phyloP scores from a whole-genome alignment of 2,888 invertebrate genomes.

The Megalurothrips usitatus region DNA sequence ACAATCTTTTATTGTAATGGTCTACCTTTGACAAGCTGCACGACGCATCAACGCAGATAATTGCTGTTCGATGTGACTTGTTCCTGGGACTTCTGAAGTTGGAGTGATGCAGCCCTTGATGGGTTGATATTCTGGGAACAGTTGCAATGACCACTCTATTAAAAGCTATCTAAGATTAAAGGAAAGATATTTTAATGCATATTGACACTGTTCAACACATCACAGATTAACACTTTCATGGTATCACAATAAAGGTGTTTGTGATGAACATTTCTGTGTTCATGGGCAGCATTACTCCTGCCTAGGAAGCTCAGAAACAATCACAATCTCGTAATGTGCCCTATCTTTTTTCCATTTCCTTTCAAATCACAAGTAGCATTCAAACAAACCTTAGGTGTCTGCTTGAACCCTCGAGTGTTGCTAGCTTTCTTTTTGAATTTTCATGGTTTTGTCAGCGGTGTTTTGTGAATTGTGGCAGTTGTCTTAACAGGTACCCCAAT shows the following conservation, averaged over 20 bases:
- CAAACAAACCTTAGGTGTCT: neutral
- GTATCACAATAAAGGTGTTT: neutral
- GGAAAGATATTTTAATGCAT: too few species aligned
- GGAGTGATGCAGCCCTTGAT: conserved; percentile 1
- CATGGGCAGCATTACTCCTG: conserved; percentile 14
- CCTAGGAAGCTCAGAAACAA: conserved; percentile 16
- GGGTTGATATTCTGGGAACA: conserved; percentile 13
- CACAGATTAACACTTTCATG: neutral
- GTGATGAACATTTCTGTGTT: neutral
- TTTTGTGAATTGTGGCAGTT: conserved; percentile 8
- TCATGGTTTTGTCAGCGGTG: neutral
- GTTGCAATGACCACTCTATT: neutral
- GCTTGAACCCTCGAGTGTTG: conserved; percentile 5
- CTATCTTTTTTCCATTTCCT: neutral
- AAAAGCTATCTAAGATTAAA: too few species aligned
- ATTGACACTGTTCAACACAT: neutral
- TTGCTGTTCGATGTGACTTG: neutral
- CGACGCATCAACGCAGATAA: conserved; percentile 1
- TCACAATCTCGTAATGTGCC: neutral
- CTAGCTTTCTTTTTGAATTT: neutral
- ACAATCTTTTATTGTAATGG: conserved; percentile 14
- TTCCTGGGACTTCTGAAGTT: conserved; percentile 10
- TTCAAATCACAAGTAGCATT: conserved; percentile 1
- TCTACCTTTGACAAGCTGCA: conserved; percentile 11
- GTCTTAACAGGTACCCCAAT: neutral